Evolutionary conservation across 2,888 invertebrate genomes (phyloP).

Genomic region (Polietes domitor): DNA sequence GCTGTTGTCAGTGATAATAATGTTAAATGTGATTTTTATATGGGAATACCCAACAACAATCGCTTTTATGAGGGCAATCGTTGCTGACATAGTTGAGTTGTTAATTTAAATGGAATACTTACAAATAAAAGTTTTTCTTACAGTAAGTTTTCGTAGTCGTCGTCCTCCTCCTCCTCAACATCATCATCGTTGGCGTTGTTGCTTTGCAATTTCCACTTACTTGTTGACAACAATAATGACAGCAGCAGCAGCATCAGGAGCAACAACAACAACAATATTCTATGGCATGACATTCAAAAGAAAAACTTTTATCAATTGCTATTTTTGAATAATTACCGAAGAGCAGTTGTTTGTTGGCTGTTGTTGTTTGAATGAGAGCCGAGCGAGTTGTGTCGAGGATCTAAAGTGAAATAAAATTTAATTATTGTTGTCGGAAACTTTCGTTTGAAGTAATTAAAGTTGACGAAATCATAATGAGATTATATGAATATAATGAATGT

Average conservation of each 20-base stretch:
- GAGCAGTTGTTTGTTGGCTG: constrained; percentile 5
- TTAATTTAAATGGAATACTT: constrained; percentile 52
- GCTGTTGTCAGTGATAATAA: constrained; percentile 18
- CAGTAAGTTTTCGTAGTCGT: constrained; percentile 4
- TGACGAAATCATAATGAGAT: constrained; percentile 29
- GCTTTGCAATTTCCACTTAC: background rate
- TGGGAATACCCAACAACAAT: background rate
- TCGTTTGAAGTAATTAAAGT: constrained; percentile 46
- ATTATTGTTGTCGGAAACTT: constrained; percentile 50
- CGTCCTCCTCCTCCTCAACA: background rate
- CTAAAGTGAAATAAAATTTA: constrained; percentile 43
- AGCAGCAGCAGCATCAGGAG: too few species aligned
- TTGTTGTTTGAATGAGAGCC: constrained; percentile 6
- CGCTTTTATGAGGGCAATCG: constrained; percentile 64
- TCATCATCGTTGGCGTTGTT: background rate
- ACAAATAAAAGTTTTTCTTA: constrained; percentile 25
- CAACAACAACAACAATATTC: background rate
- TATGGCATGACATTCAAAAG: constrained; percentile 33
- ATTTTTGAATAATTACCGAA: constrained; percentile 59
- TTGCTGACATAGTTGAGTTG: constrained; percentile 54
- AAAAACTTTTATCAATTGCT: constrained; percentile 63
- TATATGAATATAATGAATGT: constrained; percentile 7
- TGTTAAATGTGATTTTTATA: constrained; percentile 22
- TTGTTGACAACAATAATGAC: constrained; percentile 28
- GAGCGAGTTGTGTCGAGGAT: constrained; percentile 17